Evolutionary conservation across 2,888 invertebrate species (phyloP), one percentile per base, ranked within the genome.

Genomic region (Seira musarum): DNA sequence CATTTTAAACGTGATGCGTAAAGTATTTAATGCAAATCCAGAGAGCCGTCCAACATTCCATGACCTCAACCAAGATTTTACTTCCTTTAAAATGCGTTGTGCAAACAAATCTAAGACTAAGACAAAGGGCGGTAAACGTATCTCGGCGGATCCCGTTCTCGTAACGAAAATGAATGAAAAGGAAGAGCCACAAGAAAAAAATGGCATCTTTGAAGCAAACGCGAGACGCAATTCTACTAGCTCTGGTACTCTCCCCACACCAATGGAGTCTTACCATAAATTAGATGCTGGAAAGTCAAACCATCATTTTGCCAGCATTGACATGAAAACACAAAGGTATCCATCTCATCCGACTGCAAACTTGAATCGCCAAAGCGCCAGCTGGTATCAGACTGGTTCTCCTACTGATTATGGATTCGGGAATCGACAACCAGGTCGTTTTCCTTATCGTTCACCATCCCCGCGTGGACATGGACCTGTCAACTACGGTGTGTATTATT

Each of bases 41-140:
- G 40, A 63, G 19, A 76, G 81, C 15, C 66, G 84, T 22, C 84
- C 84, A 1, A 25, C 61, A 49, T 82, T 84, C 63, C 15, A 19
- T 1, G 53, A 57, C 13, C 25, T 84, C 17, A 70, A 53, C n/a
- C 53, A 66, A 13, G 35, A 25, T 1, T 81, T 82, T 64, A 24
- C 67, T 19, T 17, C 22, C 1, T 65, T 69, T 21, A 70, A 46
- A 19, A 25, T 69, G 0, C 68, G 68, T 2, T 15, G 13, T 2
- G 64, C 5, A 24, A 25, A 66, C 1, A 21, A 66, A 10, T 8
- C 22, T 15, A 78, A 71, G 19, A 24, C 21, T 17, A 3, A 24
- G 2, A 46, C 49, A 6, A 61, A 40, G 1, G 40, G 8, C 68
- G 24, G 63, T 6, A 76, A 21, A 8, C 10, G 13, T 22, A 13